Evolutionary conservation across 2,888 invertebrate species (phyloP), one percentile per base, ranked within the genome.

Genomic region (Dermolepida albohirtum): DNA sequence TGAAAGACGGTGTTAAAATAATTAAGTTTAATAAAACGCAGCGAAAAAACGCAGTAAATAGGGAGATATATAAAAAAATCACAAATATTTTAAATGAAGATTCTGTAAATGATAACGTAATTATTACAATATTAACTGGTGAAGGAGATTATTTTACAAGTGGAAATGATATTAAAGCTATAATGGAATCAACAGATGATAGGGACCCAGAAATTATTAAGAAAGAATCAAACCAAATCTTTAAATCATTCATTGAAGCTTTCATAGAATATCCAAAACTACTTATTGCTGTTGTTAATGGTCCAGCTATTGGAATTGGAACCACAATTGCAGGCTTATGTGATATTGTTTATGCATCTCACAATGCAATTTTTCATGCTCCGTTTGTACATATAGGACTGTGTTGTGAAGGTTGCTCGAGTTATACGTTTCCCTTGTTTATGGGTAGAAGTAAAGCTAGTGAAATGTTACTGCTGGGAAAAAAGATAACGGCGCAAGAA

Each of bases 251-350:
- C 84, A 87, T 97, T 1, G 85, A 87, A 68, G 86, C 93, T 0
- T 90, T 96, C 74, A 94, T 97, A 72, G 89, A 90, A 90, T 96
- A 94, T 81, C 94, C 95, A 0, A 99, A 98, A 83, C 84, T 96
- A 39, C 81, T 98, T 50, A 87, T 98, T 71, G 93, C 92, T 10
- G 84, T 97, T 67, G 91, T 98, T 0, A 97, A 98, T 86, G 98
- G 98, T 1, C 97, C 97, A 47, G 95, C 96, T 11, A 89, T 98
- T 74, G 98, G 98, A 34, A 91, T 98, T 74, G 91, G 92, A 50
- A 92, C 91, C 1, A 98, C 98, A 0, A 90, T 92, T 6, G 84
- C 95, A 59, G 92, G 91, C 0, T 85, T 98, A 1, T 96, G 92
- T 84, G 98, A 98, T 85, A 86, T 94, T 67, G 92, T 96, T 7